Conservation (phyloP, 2,888 invertebrate species). For the Lepetodrilus schrolli region DNA sequence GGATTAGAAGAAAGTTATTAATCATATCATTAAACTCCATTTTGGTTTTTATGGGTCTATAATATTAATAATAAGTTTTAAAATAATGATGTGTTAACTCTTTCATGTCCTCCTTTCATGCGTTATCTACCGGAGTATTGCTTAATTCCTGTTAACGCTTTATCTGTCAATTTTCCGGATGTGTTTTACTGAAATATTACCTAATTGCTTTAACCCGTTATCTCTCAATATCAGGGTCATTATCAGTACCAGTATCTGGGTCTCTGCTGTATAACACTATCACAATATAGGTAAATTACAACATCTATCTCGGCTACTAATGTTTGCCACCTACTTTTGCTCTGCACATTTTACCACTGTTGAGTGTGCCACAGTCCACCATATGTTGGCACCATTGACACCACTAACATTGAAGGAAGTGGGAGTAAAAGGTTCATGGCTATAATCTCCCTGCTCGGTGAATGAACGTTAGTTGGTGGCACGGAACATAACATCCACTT, state of each 20-base stretch:
- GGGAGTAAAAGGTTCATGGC: too few relatives aligned
- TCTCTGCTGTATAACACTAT: slow-evolving; percentile 13
- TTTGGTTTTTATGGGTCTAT: too few relatives aligned
- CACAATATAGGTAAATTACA: slow-evolving; percentile 2
- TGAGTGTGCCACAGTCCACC: neutral
- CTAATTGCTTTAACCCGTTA: neutral
- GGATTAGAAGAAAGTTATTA: too few relatives aligned
- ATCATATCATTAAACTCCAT: too few relatives aligned
- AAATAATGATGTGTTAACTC: too few relatives aligned
- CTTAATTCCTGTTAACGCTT: neutral
- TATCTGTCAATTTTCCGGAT: neutral
- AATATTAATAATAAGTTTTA: too few relatives aligned
- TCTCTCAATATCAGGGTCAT: slow-evolving; percentile 4
- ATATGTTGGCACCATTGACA: neutral
- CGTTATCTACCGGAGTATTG: neutral
- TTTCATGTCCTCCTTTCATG: neutral
- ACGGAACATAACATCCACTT: too few relatives aligned
- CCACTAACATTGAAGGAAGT: too few relatives aligned
- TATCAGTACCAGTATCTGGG: slow-evolving; percentile 7
- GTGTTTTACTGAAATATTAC: neutral
- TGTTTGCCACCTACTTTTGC: neutral
- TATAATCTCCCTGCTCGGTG: too few relatives aligned
- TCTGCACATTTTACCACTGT: too few relatives aligned
- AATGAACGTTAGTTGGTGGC: too few relatives aligned
- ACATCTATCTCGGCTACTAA: neutral